phyloP scores from a whole-genome alignment of 2,797 vertebrate genomes.

The Phoxinus dragarum region DNA sequence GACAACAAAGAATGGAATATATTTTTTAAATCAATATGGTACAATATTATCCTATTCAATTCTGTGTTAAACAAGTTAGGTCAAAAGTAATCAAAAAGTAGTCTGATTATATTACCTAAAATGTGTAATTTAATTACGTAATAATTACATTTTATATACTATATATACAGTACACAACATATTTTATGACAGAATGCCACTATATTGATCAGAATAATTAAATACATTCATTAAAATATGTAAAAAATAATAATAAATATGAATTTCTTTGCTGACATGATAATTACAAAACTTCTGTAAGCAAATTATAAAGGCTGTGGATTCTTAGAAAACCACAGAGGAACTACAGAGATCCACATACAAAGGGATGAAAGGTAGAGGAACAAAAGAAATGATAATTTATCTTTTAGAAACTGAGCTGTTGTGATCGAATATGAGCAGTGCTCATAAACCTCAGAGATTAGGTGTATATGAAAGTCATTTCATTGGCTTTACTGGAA shows the following conservation, averaged over 20 bases:
- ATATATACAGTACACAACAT: background rate
- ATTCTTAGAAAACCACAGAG: background rate
- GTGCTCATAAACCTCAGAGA: background rate
- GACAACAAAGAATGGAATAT: no score
- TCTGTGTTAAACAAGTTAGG: no score
- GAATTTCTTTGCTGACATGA: background rate
- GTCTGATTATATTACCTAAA: no score
- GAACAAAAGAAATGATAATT: constrained; percentile 22
- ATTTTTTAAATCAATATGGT: no score
- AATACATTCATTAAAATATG: no score
- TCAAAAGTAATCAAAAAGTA: no score
- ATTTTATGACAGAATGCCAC: background rate
- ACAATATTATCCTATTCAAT: no score
- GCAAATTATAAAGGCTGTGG: constrained; percentile 7
- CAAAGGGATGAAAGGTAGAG: constrained; percentile 16
- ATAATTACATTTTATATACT: no score
- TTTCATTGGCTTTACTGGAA: background rate
- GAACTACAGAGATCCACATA: constrained; percentile 5
- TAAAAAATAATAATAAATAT: no score
- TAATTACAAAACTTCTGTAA: background rate
- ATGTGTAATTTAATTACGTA: no score
- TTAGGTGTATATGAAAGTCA: background rate
- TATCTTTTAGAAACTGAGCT: constrained; percentile 19
- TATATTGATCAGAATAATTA: background rate
- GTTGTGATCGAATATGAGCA: constrained; percentile 30